Base-by-base conservation (phyloP, 2,888 invertebrate genomes). In the Smittia sp. region DNA sequence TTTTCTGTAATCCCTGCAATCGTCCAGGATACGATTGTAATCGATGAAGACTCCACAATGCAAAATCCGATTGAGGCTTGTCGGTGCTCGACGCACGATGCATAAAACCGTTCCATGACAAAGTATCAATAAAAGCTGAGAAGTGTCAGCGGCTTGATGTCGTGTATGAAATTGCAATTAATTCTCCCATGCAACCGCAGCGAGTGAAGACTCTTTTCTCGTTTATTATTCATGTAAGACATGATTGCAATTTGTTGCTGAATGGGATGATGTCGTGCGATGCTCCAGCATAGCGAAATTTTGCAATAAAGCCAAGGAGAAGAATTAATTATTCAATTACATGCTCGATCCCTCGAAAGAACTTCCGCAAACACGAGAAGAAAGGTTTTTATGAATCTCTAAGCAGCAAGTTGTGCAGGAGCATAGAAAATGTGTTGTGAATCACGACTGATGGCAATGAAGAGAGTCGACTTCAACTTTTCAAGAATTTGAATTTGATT, bases 261-360 rank as follows among this genome's bases (percentile, higher is more conserved):
- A 63, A 63, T 20, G 18, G 15, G 15, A 18, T 58, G 25, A 63
- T n/a, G 13, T 63, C 22, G 20, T 3, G 18, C 46, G n/a, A 32
- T 46, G 46, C 46, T 32, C 3, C 32, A 6, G 46, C 39, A 13
- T 6, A n/a, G 46, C 46, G 2, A 46, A 15, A n/a, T 11, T 15
- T n/a, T 15, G 11, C 11, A 6, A 46, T 15, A 3, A 9, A 46
- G 46, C 6, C 3, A 13, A 46, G 27, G n/a, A 24, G 25, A 63
- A 27, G 63, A 63, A 13, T 24, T 63, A 63, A 63, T 63, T 63
- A 63, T 63, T 63, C 63, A 63, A 25, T 63, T 27, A 27, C 63
- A 63, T 25, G 63, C 15, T 63, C n/a, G 4, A 24, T n/a, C 4
- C 9, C 13, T 13, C 63, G 7, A 7, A 24, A 15, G 62, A 62